phyloP scores from a whole-genome alignment of 2,797 vertebrate genomes.

The Sebastes dallii region DNA sequence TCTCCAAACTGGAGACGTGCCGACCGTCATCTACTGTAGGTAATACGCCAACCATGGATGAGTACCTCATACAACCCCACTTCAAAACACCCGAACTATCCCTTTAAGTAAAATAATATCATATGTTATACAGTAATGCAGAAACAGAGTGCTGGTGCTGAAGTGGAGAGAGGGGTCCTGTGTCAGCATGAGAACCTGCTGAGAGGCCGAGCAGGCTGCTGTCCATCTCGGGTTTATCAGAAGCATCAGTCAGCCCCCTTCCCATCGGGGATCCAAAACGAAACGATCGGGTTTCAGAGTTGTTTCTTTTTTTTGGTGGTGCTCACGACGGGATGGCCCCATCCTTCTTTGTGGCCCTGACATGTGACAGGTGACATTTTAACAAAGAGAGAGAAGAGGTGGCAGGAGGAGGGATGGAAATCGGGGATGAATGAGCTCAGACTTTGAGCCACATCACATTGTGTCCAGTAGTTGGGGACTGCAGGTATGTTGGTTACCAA shows the following conservation, averaged over 20 bases:
- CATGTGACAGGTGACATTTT: slow-evolving; percentile 14
- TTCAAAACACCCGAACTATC: no score
- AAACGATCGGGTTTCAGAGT: slow-evolving; percentile 49
- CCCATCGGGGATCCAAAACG: background rate
- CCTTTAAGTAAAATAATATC: background rate
- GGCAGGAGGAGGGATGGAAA: background rate
- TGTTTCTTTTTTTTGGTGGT: background rate
- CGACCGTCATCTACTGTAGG: no score
- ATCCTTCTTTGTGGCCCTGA: background rate
- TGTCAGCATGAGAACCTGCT: slow-evolving; percentile 23
- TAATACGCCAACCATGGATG: no score
- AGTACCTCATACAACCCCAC: no score
- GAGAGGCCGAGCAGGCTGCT: background rate
- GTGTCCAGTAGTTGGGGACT: background rate
- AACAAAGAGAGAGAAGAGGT: background rate
- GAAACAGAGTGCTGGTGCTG: background rate
- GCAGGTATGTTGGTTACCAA: background rate
- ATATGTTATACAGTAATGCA: no score
- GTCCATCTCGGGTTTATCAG: slow-evolving; percentile 57
- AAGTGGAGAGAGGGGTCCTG: background rate
- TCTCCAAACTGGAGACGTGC: no score
- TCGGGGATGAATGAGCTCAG: background rate
- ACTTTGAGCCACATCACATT: background rate
- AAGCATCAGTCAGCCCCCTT: slow-evolving; percentile 16
- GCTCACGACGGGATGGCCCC: background rate